These are phyloP conservation scores for Boulengeromyrus knoepffleri DNA, from an alignment of 2,113 vertebrate genomes.

Conservation along the genomic window DNA sequence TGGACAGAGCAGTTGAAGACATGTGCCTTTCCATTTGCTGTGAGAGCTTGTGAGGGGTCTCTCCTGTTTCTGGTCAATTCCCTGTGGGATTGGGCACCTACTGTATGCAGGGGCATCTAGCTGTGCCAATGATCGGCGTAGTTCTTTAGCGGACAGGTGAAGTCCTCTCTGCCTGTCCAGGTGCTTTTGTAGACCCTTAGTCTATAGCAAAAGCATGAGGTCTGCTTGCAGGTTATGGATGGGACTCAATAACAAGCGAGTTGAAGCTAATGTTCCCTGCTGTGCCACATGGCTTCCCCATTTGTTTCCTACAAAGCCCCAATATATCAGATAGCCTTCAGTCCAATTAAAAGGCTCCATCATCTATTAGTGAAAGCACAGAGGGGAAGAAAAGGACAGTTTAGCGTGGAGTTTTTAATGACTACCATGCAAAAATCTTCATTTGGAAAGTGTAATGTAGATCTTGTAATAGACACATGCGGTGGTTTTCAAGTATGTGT, in stretches of 20 bases:
- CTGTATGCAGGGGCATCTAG: neutral
- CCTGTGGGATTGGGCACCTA: neutral
- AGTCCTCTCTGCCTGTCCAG: neutral
- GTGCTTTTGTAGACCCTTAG: neutral
- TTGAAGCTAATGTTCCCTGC: slow-evolving; percentile 20
- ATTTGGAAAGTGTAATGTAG: slow-evolving; percentile 3
- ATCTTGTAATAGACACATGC: neutral
- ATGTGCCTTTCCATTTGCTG: neutral
- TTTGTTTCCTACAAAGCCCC: slow-evolving; percentile 26
- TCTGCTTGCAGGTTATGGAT: slow-evolving; percentile 17
- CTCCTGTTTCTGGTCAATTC: neutral
- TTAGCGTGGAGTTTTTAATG: slow-evolving; percentile 31
- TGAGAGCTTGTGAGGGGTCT: neutral
- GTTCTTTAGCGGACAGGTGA: neutral
- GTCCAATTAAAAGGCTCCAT: slow-evolving; percentile 32
- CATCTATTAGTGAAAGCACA: slow-evolving; percentile 28
- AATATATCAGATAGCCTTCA: slow-evolving; percentile 18
- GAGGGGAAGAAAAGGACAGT: slow-evolving; percentile 16
- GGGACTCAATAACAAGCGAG: slow-evolving; percentile 25
- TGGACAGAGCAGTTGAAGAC: neutral
- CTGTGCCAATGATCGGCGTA: neutral
- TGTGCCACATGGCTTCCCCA: slow-evolving; percentile 19
- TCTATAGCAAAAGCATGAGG: neutral
- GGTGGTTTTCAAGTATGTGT: neutral
- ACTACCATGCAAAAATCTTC: slow-evolving; percentile 28